phyloP scores from a whole-genome alignment of 2,888 invertebrate species.

The Drosophila anomalipes region DNA sequence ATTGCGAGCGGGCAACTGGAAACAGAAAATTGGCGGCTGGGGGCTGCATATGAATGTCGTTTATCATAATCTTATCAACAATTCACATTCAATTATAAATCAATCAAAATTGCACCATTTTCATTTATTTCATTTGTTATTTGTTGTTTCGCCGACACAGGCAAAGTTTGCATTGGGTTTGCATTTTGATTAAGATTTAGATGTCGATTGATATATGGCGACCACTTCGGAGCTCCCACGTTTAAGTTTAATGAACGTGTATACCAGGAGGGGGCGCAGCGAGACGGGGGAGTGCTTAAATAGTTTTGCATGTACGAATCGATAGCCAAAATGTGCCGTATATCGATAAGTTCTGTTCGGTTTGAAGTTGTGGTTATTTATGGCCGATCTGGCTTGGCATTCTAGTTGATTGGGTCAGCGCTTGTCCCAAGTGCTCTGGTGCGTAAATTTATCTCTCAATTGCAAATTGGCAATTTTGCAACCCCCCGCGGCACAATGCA shows the following conservation, averaged over 20 bases:
- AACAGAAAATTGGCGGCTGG: slow-evolving; percentile 19
- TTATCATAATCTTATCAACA: slow-evolving; percentile 84
- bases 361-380: slow-evolving; percentile 23
- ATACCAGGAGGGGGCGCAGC: neutral
- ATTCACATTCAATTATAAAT: slow-evolving; percentile 84
- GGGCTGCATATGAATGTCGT: slow-evolving; percentile 71
- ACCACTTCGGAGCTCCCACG: slow-evolving; percentile 70
- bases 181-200: slow-evolving; percentile 46
- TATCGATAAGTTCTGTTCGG: slow-evolving; percentile 39
- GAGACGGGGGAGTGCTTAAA: slow-evolving; percentile 40
- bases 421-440: slow-evolving; percentile 52
- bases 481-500: slow-evolving; percentile 55
- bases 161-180: slow-evolving; percentile 47
- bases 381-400: slow-evolving; percentile 35
- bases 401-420: slow-evolving; percentile 71
- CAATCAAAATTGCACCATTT: slow-evolving; percentile 83
- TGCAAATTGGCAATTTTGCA: slow-evolving; percentile 42
- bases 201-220: slow-evolving; percentile 70
- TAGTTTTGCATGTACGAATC: slow-evolving; percentile 44
- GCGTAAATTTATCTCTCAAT: slow-evolving; percentile 73
- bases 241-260: slow-evolving; percentile 58
- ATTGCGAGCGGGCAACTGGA: slow-evolving; percentile 1
- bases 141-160: slow-evolving; percentile 68
- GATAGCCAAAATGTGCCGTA: slow-evolving; percentile 16
- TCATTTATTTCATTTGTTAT: slow-evolving; percentile 66